Evolutionary conservation across 2,797 vertebrate genomes (phyloP).

Genomic region (Notamacropus eugenii): DNA sequence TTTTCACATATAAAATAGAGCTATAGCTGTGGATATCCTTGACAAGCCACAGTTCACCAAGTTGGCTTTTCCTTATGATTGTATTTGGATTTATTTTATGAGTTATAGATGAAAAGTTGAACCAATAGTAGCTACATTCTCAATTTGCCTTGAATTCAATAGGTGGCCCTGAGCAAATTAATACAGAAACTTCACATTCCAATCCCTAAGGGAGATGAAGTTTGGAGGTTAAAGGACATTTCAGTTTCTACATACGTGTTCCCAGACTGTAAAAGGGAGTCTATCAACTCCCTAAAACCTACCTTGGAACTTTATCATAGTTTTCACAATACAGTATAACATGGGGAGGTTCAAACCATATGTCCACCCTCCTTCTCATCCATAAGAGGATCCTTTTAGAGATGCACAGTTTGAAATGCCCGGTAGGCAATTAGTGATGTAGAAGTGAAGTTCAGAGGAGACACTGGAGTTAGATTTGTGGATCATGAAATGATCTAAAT

Average conservation of each 20-base stretch:
- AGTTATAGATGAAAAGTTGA: not conserved
- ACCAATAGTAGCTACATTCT: not conserved
- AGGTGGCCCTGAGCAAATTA: not conserved
- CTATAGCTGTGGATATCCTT: not conserved
- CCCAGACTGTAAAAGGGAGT: no score
- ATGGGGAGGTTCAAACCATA: not conserved
- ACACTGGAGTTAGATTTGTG: not conserved
- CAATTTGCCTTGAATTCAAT: not conserved
- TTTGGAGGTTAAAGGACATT: not conserved
- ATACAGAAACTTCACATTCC: not conserved
- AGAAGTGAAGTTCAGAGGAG: not conserved
- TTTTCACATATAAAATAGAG: not conserved
- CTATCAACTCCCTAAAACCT: no score
- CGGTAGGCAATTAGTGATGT: not conserved
- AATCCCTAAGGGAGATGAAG: not conserved
- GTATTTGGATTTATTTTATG: not conserved
- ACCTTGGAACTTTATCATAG: not conserved
- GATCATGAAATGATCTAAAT: not conserved
- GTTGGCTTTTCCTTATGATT: not conserved
- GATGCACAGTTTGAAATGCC: not conserved
- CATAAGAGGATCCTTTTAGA: not conserved
- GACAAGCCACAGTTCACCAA: not conserved
- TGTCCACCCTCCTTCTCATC: not conserved
- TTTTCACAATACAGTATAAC: not conserved
- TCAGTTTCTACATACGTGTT: not conserved